Evolutionary conservation across 2,797 vertebrate genomes (phyloP), one percentile per base, ranked within the genome.

Genomic region (Hydrolagus colliei): DNA sequence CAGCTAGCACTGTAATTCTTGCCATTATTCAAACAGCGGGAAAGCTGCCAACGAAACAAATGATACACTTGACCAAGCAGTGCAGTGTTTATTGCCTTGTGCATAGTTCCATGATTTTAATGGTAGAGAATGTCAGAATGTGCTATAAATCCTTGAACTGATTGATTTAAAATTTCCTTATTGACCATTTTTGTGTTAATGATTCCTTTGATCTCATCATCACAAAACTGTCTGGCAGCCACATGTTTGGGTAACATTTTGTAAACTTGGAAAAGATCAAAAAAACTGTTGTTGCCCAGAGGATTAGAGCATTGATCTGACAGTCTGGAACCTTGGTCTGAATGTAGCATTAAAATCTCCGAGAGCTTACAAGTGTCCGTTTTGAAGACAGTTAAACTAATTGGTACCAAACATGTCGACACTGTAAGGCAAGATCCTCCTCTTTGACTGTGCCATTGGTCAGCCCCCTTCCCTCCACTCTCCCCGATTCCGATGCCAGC

Each of bases 251-350:
- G 22, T 73, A 27, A 12, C 22, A 73, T 27, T 14, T 20, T 1
- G 10, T 73, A 78, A 78, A 62, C 59, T 20, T 62, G 10, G 59
- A 78, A 62, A n/a, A 78, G 20, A 78, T 78, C 59, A 76, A 76
- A n/a, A 27, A 27, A 73, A 73, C n/a, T 71, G 73, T 75, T 20
- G 6, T 78, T 62, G 9, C 6, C 52, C 59, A 62, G 16, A 18
- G n/a, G 41, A 52, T 76, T 41, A 16, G 16, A 20, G 59, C 41
- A 78, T 78, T 62, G 11, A 78, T 18, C 59, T 78, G 41, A 52
- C 41, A 52, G 6, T 52, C 35, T 22, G 12, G 9, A 52, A 52
- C 20, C 3, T 22, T 62, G 52, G 4, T 22, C 10, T 62, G 22
- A 78, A n/a, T 32, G 22, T n/a, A 22, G 41, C 14, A 75, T 52